These are phyloP conservation scores for Drosophila kanapiae DNA, from an alignment of 1,140 invertebrate species.

Conservation along the genomic window DNA sequence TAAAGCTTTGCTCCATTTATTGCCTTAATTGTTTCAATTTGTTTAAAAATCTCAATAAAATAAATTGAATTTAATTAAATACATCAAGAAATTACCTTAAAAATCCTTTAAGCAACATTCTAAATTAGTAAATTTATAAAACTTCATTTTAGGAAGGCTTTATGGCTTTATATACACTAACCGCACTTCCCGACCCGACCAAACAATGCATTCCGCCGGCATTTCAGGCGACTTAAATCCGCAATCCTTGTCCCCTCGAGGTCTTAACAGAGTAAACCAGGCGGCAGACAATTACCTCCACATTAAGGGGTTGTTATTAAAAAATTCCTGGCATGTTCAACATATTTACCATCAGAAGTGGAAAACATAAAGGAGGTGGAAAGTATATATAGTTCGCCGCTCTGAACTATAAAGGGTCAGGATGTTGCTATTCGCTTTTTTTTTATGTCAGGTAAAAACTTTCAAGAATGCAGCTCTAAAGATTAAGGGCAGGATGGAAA, in stretches of 20 bases:
- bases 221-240: slow-evolving; percentile 38
- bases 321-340: slow-evolving; percentile 38
- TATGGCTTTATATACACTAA: neutral
- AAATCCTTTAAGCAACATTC: neutral
- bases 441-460: slow-evolving; percentile 45
- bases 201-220: slow-evolving; percentile 22
- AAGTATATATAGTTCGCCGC: slow-evolving; percentile 39
- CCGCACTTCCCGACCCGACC: neutral
- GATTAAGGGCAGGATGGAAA: slow-evolving; percentile 30
- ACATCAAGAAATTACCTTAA: neutral
- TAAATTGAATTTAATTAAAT: too few species aligned
- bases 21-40: neutral
- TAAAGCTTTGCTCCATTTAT: neutral
- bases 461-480: slow-evolving; percentile 41
- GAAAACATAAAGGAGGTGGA: neutral
- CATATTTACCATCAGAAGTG: slow-evolving; percentile 28
- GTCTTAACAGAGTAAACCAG: slow-evolving; percentile 33
- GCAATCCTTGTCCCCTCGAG: slow-evolving; percentile 10
- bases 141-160: neutral
- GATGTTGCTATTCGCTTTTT: slow-evolving; percentile 13
- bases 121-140: neutral
- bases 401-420: slow-evolving; percentile 18
- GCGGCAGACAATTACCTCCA: slow-evolving; percentile 42
- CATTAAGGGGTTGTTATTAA: slow-evolving; percentile 58
- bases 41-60: neutral